Base-by-base conservation (phyloP, 2,797 vertebrate species). In the Silurus lanzhouensis region DNA sequence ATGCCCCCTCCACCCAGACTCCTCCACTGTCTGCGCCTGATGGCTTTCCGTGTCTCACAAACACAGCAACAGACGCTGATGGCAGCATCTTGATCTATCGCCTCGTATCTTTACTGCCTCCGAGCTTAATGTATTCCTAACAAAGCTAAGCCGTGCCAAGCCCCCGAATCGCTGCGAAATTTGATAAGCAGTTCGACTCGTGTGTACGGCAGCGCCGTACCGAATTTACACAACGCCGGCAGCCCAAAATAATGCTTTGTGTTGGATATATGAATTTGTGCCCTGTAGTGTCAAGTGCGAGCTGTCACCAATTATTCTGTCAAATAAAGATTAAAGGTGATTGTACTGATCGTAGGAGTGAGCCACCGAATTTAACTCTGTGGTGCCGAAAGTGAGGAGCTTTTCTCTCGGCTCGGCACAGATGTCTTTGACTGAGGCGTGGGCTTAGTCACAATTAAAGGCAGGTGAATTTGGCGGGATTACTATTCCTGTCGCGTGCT, bases 381-480 rank as follows among this genome's bases (percentile, higher is more conserved):
- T 80, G 66, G n/a, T 46, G 83, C 58, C 19, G 10, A 57, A 48
- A 78, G 67, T 31, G 13, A 79, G 60, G 38, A 66, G 48, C 64
- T 67, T 86, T 52, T 84, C 81, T 84, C 55, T 61, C 57, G 86
- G 81, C 87, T 89, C 85, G 63, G 72, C 38, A 31, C 81, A 89
- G 86, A 89, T 86, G 85, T 85, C 81, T 92, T 90, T 91, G 92
- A 93, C 94, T 92, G 82, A 89, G 88, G 89, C 88, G 57, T 76
- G 64, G 78, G 86, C 79, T 88, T 88, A 86, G 88, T 82, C 66
- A 91, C 94, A 95, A 95, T 95, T 95, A 95, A 94, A 95, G 92
- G 92, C 94, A 93, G 94, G 94, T 95, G 93, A 95, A 94, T 93
- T 92, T 83, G 89, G 92, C 89, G 87, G 90, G 90, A 94, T 95